Evolutionary conservation across 2,113 vertebrate species (phyloP).

Genomic region (Craseonycteris thonglongyai): DNA sequence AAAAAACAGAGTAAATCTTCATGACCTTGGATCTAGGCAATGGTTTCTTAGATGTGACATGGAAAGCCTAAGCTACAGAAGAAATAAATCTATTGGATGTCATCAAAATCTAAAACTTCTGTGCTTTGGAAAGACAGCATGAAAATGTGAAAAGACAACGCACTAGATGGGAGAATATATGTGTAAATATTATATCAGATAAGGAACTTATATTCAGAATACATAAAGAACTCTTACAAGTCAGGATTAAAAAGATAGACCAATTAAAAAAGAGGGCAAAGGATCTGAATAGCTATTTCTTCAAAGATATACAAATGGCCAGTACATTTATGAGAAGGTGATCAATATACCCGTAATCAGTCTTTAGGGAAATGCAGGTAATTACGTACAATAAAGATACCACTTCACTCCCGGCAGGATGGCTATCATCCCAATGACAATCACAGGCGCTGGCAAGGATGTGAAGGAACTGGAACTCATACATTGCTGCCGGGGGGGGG

Average conservation of each 20-base stretch:
- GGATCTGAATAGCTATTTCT: neutral
- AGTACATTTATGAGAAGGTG: neutral
- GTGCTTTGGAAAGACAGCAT: neutral
- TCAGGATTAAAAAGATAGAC: neutral
- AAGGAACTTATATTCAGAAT: neutral
- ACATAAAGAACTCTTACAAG: neutral
- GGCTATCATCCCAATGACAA: neutral
- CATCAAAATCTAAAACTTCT: neutral
- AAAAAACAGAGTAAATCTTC: neutral
- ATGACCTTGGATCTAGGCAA: neutral
- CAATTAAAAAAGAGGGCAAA: neutral
- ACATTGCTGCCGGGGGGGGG: accelerated
- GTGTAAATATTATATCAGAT: neutral
- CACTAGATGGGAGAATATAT: neutral
- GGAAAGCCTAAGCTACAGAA: neutral
- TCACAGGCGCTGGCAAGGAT: accelerated
- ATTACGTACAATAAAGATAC: neutral
- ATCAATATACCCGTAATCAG: too few species aligned
- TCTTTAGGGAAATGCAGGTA: neutral
- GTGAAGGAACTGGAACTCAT: accelerated
- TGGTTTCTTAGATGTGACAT: neutral
- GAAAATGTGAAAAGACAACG: neutral
- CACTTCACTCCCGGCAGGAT: neutral
- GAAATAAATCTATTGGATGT: neutral
- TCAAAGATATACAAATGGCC: neutral